phyloP scores from a whole-genome alignment of 2,113 vertebrate species.

The Blennius ocellaris region DNA sequence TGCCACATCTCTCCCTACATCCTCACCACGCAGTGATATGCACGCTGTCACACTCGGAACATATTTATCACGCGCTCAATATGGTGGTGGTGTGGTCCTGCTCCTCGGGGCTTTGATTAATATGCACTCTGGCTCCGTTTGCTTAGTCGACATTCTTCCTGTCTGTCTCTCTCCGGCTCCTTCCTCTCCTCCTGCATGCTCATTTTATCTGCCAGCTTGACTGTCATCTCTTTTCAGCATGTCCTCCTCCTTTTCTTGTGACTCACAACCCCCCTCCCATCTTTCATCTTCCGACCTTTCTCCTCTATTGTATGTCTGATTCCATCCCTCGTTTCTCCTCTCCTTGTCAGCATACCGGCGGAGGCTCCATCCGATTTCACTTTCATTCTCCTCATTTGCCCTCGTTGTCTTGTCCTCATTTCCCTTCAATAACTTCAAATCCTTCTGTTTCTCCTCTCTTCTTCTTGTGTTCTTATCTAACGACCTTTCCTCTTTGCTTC shows the following conservation, averaged over 20 bases:
- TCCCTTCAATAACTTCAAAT: not conserved
- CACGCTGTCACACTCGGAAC: slow-evolving; percentile 36
- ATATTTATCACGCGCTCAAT: slow-evolving; percentile 51
- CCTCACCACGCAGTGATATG: slow-evolving; percentile 31
- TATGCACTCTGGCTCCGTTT: slow-evolving; percentile 40
- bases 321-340: not conserved
- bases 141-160: slow-evolving; percentile 37
- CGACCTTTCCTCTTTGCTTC: too few species aligned
- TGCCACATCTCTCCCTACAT: slow-evolving; percentile 12
- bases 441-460: not conserved
- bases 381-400: not conserved
- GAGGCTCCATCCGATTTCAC: too few species aligned
- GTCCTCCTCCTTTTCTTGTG: not conserved
- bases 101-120: slow-evolving; percentile 48
- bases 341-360: not conserved
- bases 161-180: not conserved
- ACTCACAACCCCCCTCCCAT: slow-evolving; percentile 5
- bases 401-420: not conserved
- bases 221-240: slow-evolving; percentile 39
- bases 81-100: slow-evolving; percentile 18
- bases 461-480: too few species aligned
- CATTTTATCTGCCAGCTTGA: slow-evolving; percentile 24
- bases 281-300: not conserved
- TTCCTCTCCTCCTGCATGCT: slow-evolving; percentile 23
- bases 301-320: not conserved